Conservation (phyloP, 2,797 vertebrate species). For the Phataginus tetradactyla region DNA sequence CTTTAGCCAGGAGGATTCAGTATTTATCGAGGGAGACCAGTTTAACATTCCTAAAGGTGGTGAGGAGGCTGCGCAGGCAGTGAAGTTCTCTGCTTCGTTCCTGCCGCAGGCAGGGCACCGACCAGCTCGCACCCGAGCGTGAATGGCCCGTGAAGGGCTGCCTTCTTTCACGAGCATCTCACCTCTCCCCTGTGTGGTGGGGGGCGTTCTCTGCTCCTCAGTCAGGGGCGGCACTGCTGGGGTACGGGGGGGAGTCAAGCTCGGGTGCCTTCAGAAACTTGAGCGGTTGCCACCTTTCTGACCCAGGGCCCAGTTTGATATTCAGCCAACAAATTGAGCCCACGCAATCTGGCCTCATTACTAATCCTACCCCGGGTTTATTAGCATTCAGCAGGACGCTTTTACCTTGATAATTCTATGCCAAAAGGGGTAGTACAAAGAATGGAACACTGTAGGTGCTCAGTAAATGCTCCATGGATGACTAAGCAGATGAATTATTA, state of each 20-base stretch:
- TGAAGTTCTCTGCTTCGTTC: neutral
- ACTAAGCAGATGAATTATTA: neutral
- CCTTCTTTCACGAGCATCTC: neutral
- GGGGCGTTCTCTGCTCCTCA: rapidly evolving
- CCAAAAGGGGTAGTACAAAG: neutral
- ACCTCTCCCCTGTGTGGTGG: rapidly evolving
- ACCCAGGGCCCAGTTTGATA: neutral
- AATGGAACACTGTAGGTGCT: no score
- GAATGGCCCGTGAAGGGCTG: neutral
- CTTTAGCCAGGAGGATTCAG: neutral
- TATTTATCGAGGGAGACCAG: neutral
- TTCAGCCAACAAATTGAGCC: neutral
- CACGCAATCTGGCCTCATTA: neutral
- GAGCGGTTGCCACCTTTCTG: neutral
- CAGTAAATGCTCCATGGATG: neutral
- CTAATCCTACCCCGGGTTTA: neutral
- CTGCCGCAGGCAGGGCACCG: rapidly evolving
- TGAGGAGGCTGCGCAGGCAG: neutral
- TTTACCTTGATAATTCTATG: neutral
- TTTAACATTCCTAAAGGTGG: neutral
- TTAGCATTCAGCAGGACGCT: neutral
- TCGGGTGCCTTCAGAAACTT: neutral
- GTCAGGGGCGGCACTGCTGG: no score
- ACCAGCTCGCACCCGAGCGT: rapidly evolving
- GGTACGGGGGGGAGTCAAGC: neutral